Percentiles rank a stretch among this genome's conserved stretches.
phyloP scores from a whole-genome alignment of 2,113 vertebrate genomes.

The Oncorhynchus mykiss region DNA sequence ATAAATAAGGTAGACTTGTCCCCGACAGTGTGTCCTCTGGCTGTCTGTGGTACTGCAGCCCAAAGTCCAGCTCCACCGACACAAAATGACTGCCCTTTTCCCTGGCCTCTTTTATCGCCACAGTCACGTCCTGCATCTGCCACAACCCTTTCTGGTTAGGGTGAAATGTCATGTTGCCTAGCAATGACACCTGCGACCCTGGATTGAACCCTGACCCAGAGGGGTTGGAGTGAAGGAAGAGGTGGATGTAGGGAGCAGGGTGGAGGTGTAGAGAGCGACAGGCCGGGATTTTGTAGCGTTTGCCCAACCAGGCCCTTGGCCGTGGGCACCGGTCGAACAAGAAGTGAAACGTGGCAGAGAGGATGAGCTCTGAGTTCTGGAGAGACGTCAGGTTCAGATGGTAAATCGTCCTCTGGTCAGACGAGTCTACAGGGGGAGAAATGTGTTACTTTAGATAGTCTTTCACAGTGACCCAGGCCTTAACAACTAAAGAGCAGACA shows the following conservation, averaged over 20 bases:
- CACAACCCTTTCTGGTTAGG: constrained; percentile 80
- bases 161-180: constrained; percentile 79
- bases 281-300: constrained; percentile 75
- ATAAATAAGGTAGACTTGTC: constrained; percentile 77
- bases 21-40: constrained; percentile 49
- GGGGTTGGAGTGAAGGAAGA: constrained; percentile 75
- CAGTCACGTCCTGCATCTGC: constrained; percentile 87
- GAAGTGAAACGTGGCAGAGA: constrained; percentile 88
- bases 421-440: constrained; percentile 49
- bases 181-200: constrained; percentile 58
- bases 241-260: constrained; percentile 62
- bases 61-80: constrained; percentile 76
- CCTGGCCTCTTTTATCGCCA: constrained; percentile 80
- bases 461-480: background rate
- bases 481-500: background rate
- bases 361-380: constrained; percentile 88
- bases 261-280: constrained; percentile 74
- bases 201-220: constrained; percentile 56
- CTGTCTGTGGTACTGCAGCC: constrained; percentile 53
- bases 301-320: constrained; percentile 76
- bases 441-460: constrained; percentile 20
- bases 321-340: constrained; percentile 71
- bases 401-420: constrained; percentile 68
- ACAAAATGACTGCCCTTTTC: constrained; percentile 75
- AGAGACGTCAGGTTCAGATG: constrained; percentile 88